phyloP scores from a whole-genome alignment of 2,888 invertebrate genomes.

The Prostheceraeus crozeri region DNA sequence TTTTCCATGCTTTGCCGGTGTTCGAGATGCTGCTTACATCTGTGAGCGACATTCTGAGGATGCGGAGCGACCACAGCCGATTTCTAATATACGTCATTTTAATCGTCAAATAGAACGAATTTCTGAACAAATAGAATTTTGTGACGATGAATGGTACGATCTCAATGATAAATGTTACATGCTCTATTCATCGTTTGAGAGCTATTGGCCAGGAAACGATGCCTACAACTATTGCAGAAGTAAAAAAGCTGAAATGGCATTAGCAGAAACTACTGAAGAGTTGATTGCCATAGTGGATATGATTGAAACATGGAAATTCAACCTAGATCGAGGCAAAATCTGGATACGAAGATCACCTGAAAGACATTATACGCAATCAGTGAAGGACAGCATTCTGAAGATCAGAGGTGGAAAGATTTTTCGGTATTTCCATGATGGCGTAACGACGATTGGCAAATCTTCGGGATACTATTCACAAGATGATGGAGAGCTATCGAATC shows the following conservation, averaged over 20 bases:
- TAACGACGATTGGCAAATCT: too few species aligned
- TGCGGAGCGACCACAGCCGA: not conserved
- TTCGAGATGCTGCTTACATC: slow-evolving; percentile 27
- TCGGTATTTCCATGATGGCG: not conserved
- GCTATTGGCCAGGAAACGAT: too few species aligned
- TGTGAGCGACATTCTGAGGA: slow-evolving; percentile 29
- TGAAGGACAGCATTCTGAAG: too few species aligned
- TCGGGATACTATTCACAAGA: too few species aligned
- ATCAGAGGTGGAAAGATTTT: not conserved
- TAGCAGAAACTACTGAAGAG: not conserved
- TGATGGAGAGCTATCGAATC: not conserved
- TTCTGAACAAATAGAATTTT: not conserved
- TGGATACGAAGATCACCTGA: too few species aligned
- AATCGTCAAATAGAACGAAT: not conserved
- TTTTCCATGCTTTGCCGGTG: slow-evolving; percentile 30
- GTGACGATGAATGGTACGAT: slow-evolving; percentile 10
- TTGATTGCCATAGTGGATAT: not conserved
- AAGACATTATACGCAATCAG: too few species aligned
- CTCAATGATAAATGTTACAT: slow-evolving; percentile 17
- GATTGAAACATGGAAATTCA: too few species aligned
- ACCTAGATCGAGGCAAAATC: too few species aligned
- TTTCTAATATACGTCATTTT: not conserved
- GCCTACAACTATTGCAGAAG: too few species aligned
- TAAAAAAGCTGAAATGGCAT: too few species aligned
- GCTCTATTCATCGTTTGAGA: not conserved